Percentiles rank a stretch among this genome's conserved stretches.
These are phyloP conservation scores for Eulithis testata DNA, from an alignment of 2,888 invertebrate genomes.

Conservation along the genomic window DNA sequence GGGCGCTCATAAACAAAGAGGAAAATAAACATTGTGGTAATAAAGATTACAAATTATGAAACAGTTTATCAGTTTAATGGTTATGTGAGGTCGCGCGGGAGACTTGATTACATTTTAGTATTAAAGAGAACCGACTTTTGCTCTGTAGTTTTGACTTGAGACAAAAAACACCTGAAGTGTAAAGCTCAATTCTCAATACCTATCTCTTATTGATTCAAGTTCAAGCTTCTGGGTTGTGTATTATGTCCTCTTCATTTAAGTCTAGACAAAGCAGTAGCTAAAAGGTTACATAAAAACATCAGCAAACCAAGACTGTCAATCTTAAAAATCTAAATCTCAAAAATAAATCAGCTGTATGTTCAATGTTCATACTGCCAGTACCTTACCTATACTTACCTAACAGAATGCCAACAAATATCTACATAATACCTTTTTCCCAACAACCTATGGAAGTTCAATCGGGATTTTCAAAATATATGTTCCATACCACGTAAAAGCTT, in stretches of 20 bases:
- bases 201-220: no score
- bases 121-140: constrained; percentile 1
- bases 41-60: constrained; percentile 65
- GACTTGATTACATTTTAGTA: constrained; percentile 70
- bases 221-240: no score
- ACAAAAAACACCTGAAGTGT: no score
- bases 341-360: no score
- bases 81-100: constrained; percentile 58
- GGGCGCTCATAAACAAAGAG: constrained; percentile 54
- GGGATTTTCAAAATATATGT: constrained; percentile 19
- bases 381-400: no score
- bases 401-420: background rate
- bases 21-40: constrained; percentile 51
- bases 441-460: constrained; percentile 7
- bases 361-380: background rate
- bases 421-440: background rate
- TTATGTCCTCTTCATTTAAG: background rate
- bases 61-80: constrained; percentile 67
- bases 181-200: no score
- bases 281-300: no score
- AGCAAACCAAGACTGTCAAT: no score
- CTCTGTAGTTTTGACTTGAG: background rate
- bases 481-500: constrained; percentile 27
- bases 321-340: no score
- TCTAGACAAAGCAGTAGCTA: no score